Evolutionary conservation across 2,797 vertebrate species (phyloP).

Genomic region (Brachymystax lenok): DNA sequence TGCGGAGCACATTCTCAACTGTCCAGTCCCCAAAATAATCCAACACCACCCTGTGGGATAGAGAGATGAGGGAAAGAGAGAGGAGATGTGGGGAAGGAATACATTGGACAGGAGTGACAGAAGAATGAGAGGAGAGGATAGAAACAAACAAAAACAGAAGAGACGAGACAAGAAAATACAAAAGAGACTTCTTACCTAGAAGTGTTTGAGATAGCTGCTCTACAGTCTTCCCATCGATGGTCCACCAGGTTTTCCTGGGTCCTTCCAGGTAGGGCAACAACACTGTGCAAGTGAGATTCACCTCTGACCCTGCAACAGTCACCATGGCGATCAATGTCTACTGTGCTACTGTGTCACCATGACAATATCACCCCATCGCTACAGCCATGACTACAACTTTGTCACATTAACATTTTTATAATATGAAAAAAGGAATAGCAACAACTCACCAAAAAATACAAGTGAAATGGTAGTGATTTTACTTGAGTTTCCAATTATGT

Average conservation of each 20-base stretch:
- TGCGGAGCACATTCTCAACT: conserved; percentile 64
- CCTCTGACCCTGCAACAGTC: conserved; percentile 47
- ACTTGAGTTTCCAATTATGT: too few species aligned
- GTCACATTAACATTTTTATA: too few species aligned
- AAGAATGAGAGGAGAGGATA: too few species aligned
- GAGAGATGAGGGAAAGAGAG: neutral
- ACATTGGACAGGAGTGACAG: too few species aligned
- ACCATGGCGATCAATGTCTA: neutral
- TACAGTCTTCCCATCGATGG: conserved; percentile 61
- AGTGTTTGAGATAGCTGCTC: conserved; percentile 53
- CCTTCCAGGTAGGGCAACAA: conserved; percentile 55
- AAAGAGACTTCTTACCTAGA: conserved; percentile 16
- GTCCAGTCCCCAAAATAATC: conserved; percentile 60
- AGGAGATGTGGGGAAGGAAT: too few species aligned
- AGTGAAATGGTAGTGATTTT: too few species aligned
- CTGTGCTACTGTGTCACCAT: neutral
- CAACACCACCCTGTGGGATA: conserved; percentile 26
- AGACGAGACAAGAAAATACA: neutral
- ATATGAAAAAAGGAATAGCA: too few species aligned
- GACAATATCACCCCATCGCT: neutral
- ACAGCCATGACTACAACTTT: too few species aligned
- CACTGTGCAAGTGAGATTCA: conserved; percentile 54
- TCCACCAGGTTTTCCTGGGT: conserved; percentile 66
- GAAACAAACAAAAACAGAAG: neutral
- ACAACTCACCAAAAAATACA: too few species aligned